phyloP scores from a whole-genome alignment of 2,113 vertebrate genomes.

The Cercopithecus mona region DNA sequence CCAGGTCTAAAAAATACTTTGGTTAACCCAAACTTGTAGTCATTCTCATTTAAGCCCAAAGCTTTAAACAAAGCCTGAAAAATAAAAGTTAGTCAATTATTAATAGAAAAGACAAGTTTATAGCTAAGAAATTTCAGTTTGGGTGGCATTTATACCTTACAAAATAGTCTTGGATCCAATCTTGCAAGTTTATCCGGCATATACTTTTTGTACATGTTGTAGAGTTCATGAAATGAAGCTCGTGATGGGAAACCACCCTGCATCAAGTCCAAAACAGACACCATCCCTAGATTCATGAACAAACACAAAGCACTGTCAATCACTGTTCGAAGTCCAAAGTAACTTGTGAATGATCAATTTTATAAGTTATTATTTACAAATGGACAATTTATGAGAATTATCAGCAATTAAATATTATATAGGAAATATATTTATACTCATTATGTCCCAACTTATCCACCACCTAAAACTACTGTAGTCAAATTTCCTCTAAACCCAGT shows the following conservation, averaged over 20 bases:
- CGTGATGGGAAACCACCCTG: constrained; percentile 98
- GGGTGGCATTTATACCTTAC: constrained; percentile 88
- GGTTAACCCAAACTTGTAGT: constrained; percentile 99
- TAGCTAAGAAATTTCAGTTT: constrained; percentile 28
- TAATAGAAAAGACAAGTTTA: constrained; percentile 44
- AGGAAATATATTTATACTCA: neutral
- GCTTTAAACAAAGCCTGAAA: constrained; percentile 98
- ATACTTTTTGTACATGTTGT: constrained; percentile 99
- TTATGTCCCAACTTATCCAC: neutral
- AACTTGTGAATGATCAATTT: neutral
- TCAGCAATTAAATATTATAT: neutral
- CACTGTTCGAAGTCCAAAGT: neutral
- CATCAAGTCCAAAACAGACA: constrained; percentile 98
- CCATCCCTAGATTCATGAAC: constrained; percentile 90
- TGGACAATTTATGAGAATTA: neutral
- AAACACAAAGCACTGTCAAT: neutral
- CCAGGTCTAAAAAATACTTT: constrained; percentile 98
- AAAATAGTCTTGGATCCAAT: constrained; percentile 97
- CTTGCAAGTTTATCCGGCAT: constrained; percentile 95
- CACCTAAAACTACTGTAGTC: neutral
- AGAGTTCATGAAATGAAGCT: constrained; percentile 98
- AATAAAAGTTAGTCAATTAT: constrained; percentile 60
- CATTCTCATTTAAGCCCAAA: constrained; percentile 95
- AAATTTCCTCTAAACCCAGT: neutral
- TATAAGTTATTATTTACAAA: constrained; percentile 21